phyloP scores from a whole-genome alignment of 92 coral and sea anemone species.

The Scolanthus callimorphus region DNA sequence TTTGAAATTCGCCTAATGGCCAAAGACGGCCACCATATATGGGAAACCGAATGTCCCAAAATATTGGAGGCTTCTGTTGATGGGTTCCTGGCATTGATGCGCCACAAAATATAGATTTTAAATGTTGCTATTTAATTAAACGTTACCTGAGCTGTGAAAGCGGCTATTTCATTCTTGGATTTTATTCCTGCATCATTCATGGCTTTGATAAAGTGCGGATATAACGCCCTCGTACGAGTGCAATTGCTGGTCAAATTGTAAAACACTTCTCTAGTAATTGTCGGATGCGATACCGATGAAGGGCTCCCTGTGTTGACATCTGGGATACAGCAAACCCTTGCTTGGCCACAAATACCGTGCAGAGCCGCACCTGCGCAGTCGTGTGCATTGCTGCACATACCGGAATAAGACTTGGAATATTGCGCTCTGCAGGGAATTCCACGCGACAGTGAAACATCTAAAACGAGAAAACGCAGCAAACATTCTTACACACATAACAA shows the following conservation, averaged over 20 bases:
- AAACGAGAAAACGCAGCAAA: no score
- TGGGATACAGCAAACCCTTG: constrained; percentile 41
- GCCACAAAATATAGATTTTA: no score
- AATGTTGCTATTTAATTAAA: no score
- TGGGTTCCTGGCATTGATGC: no score
- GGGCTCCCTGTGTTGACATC: constrained; percentile 8
- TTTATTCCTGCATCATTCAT: constrained; percentile 41
- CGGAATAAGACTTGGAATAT: constrained; percentile 28
- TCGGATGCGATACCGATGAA: constrained; percentile 8
- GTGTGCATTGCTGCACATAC: constrained; percentile 28
- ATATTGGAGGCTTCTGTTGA: no score
- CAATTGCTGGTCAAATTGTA: constrained; percentile 44
- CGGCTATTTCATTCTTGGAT: constrained; percentile 22
- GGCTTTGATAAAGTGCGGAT: constrained; percentile 44
- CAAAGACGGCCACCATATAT: no score
- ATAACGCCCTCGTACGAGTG: constrained; percentile 38
- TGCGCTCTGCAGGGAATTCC: constrained; percentile 9
- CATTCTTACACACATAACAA: no score
- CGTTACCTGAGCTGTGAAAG: constrained; percentile 60
- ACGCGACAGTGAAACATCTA: no score
- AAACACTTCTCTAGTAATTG: constrained; percentile 16
- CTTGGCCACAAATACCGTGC: constrained; percentile 26
- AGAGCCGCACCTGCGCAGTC: constrained; percentile 64
- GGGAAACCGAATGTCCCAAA: no score
- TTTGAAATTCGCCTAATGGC: no score